Evolutionary conservation across 2,113 vertebrate species (phyloP), one percentile per base, ranked within the genome.

Genomic region (Calonectris borealis): DNA sequence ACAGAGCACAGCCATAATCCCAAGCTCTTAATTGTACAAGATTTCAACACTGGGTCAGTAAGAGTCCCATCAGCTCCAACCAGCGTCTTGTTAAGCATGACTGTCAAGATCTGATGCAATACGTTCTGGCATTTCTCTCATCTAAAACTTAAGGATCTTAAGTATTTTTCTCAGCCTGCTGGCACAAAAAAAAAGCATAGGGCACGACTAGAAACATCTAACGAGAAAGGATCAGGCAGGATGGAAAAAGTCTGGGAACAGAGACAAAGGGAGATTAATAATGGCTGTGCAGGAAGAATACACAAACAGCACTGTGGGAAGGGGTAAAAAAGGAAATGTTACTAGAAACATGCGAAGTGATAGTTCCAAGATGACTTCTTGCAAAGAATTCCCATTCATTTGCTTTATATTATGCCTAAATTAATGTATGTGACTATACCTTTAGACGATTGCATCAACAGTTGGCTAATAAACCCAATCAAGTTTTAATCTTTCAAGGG

Each of bases 81-180:
- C 17, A 86, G 62, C 2, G 1, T 8, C 77, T 51, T 40, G 40
- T 46, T 69, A 65, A 79, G 49, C 69, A 69, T 24, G 36, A 92
- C 83, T 40, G 22, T 83, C 66, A 88, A 90, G 54, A 89, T 66
- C 40, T 80, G 83, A 91, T 77, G 77, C 65, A 96, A 96, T 81
- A 70, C 1, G 13, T 58, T 73, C 34, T 44, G 10, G 49, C 27
- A 51, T 51, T 90, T 65, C 34, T 84, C 55, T 89, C 49, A 48
- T 54, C 66, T 91, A 68, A 79, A 89, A 91, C 22, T 34, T 20
- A 36, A 69, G 44, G 17, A 76, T 79, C 54, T 87, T 15, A 82
- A 86, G 26, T 40, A 44, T 66, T 95, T 94, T 87, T 87, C 81
- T 61, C 77, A 91, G 83, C 34, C 61, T 94, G 52, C 13, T 77